Evolutionary conservation across 1,140 invertebrate genomes (phyloP).

Genomic region (Tetramorium simillimum): DNA sequence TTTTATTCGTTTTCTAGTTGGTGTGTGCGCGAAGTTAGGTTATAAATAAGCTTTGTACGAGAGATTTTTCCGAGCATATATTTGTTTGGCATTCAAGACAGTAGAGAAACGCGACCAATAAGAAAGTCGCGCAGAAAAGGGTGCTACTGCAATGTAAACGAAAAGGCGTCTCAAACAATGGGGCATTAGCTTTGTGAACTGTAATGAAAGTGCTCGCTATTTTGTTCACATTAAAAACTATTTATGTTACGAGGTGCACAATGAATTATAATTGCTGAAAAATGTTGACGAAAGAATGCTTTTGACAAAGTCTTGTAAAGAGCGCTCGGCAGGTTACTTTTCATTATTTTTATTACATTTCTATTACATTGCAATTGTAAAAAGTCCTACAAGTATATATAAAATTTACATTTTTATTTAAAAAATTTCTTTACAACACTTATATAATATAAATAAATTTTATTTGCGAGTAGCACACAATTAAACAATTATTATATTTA

Average conservation of each 20-base stretch:
- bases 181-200: conserved; percentile 16
- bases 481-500: background rate
- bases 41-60: conserved; percentile 47
- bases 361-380: background rate
- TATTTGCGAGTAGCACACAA: background rate
- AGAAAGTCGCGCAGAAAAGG: background rate
- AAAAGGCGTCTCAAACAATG: conserved; percentile 32
- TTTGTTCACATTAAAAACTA: conserved; percentile 38
- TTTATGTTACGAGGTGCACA: conserved; percentile 16
- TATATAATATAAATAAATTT: conserved; percentile 28
- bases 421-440: too few relatives aligned
- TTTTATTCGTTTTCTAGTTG: conserved; percentile 38
- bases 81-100: conserved; percentile 41
- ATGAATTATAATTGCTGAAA: conserved; percentile 32
- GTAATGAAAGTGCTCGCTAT: conserved; percentile 27
- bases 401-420: background rate
- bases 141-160: background rate
- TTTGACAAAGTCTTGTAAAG: background rate
- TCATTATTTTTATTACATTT: background rate
- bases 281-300: conserved; percentile 18
- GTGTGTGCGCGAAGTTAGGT: conserved; percentile 25
- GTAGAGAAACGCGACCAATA: conserved; percentile 15
- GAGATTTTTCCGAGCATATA: conserved; percentile 26
- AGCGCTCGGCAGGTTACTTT: background rate
- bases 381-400: background rate